These are phyloP conservation scores for Sitta carolinensis DNA, from an alignment of 2,797 vertebrate genomes.

Conservation along the genomic window DNA sequence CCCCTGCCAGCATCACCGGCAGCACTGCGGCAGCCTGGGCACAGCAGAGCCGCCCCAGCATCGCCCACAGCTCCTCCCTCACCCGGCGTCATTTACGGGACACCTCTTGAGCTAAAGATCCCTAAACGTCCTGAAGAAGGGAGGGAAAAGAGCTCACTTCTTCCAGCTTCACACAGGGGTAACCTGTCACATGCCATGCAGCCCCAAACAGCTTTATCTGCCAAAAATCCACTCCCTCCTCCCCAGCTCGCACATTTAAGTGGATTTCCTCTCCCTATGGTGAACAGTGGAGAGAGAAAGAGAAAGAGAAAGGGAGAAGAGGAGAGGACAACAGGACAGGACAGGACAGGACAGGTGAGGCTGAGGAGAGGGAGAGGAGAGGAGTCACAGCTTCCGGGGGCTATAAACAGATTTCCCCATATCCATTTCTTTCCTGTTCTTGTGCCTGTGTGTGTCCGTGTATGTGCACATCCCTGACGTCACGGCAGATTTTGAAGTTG, in stretches of 20 bases:
- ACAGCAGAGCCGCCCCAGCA: background rate
- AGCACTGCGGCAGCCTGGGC: accelerated
- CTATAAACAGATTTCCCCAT: constrained; percentile 27
- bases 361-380: background rate
- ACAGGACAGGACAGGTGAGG: too few relatives aligned
- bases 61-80: background rate
- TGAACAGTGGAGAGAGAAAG: background rate
- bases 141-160: background rate
- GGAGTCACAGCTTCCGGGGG: background rate
- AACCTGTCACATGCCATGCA: accelerated
- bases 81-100: background rate
- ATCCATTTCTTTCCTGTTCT: constrained; percentile 18
- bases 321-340: too few relatives aligned
- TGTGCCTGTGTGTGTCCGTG: background rate
- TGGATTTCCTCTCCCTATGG: constrained; percentile 29
- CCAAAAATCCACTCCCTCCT: background rate
- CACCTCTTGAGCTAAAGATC: accelerated
- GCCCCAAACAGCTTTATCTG: background rate
- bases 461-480: constrained; percentile 58
- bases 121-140: background rate
- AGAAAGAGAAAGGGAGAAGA: background rate
- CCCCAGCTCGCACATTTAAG: background rate
- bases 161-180: accelerated
- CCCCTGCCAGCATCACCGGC: accelerated
- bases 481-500: constrained; percentile 69